Evolutionary conservation across 2,888 invertebrate species (phyloP), one percentile per base, ranked within the genome.

Genomic region (Metallyticus violacea): DNA sequence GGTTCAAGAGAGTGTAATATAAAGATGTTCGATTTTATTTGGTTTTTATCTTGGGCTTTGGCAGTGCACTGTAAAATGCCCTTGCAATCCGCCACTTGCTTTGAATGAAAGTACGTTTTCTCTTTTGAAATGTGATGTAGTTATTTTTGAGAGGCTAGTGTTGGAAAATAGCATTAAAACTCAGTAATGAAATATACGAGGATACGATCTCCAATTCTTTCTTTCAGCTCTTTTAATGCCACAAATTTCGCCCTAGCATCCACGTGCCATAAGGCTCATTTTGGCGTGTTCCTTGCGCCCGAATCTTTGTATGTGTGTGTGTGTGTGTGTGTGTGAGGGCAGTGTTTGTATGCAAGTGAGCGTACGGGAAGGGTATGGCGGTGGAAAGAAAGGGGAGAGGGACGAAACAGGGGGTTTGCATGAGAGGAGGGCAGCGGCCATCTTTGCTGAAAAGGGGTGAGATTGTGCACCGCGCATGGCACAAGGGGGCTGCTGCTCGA

Each of bases 371-470:
- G 79, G 27, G 25, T 79, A 79, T 15, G n/a, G 77, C 40, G 6
- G 29, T 0, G 81, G 29, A n/a, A n/a, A n/a, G n/a, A n/a, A n/a
- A n/a, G n/a, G n/a, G n/a, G n/a, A n/a, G 9, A 40, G 81, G 77
- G 77, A 27, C 40, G 22, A 26, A 22, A 6, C 22, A 5, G 40
- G 25, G 62, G 77, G 26, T 6, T 26, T 3, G 77, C 22, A 9
- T 22, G 2, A 78, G 28, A 77, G 78, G n/a, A 77, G 25, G 25
- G 27, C 7, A 79, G n/a, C 83, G 77, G 83, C 83, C 83, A 83
- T 83, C 83, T 83, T 83, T 83, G 83, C 83, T 83, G 83, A 83
- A 83, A 62, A 83, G 83, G 83, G 83, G 83, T 83, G 77, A 83
- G n/a, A 77, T 22, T 62, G 40, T 62, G 40, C 40, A 62, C 40